Evolutionary conservation across 2,888 invertebrate species (phyloP).

Genomic region (Meghimatium bilineatum): DNA sequence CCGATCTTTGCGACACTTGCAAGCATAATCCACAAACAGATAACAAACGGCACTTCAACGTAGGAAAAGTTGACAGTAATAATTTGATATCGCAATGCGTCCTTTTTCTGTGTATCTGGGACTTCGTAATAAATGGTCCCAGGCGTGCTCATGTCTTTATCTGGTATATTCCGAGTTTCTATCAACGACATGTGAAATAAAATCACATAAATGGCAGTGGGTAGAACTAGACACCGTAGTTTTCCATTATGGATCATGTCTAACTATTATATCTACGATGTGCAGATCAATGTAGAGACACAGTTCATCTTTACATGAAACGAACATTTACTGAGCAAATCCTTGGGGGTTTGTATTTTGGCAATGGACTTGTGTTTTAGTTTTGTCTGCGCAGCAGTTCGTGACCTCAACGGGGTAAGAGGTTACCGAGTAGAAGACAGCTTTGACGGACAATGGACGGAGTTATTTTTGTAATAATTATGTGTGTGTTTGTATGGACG

Average conservation of each 20-base stretch:
- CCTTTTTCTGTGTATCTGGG: background rate
- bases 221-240: background rate
- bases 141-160: background rate
- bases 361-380: background rate
- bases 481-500: no score
- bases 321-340: background rate
- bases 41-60: slow-evolving; percentile 93
- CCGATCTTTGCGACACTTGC: slow-evolving; percentile 97
- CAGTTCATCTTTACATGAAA: background rate
- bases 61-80: slow-evolving; percentile 90
- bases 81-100: slow-evolving; percentile 80
- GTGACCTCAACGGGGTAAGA: background rate
- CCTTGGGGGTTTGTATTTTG: background rate
- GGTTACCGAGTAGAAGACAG: background rate
- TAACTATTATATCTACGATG: background rate
- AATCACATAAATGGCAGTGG: background rate
- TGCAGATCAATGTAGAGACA: no score
- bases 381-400: background rate
- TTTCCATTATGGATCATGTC: background rate
- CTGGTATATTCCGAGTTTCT: background rate
- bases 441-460: background rate
- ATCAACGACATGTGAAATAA: background rate
- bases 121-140: background rate
- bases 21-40: slow-evolving; percentile 95
- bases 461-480: no score